These are phyloP conservation scores for Drosophila sordidula DNA, from an alignment of 2,888 invertebrate genomes.

Conservation along the genomic window DNA sequence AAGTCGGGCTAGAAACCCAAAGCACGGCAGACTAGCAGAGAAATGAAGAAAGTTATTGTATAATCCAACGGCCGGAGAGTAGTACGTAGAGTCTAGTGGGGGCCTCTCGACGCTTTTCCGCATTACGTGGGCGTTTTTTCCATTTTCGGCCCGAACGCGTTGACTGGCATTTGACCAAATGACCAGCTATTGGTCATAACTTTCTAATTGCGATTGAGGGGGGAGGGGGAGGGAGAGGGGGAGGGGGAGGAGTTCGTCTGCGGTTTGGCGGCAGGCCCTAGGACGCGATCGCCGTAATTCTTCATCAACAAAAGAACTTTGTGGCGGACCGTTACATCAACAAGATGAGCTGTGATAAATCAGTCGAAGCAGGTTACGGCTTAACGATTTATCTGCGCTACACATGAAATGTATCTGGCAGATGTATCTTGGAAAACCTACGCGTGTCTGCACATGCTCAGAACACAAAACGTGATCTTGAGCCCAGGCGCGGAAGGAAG, in stretches of 20 bases:
- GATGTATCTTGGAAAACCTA: conserved; percentile 71
- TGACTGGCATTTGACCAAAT: conserved; percentile 46
- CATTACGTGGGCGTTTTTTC: conserved; percentile 67
- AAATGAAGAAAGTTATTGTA: conserved; percentile 73
- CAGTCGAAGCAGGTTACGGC: conserved; percentile 78
- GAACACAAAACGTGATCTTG: conserved; percentile 59
- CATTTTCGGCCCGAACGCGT: conserved; percentile 5
- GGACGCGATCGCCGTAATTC: conserved; percentile 31
- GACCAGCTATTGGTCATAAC: conserved; percentile 58
- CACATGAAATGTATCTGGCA: conserved; percentile 76
- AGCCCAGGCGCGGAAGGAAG: conserved; percentile 67
- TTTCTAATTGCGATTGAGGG: conserved; percentile 62
- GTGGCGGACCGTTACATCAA: conserved; percentile 61
- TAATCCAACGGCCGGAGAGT: conserved; percentile 46
- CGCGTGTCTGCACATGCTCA: conserved; percentile 78
- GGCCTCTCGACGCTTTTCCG: conserved; percentile 64
- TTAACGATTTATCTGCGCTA: conserved; percentile 69
- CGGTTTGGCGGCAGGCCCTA: conserved; percentile 27
- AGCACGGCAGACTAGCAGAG: conserved; percentile 3
- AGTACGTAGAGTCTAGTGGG: conserved; percentile 5
- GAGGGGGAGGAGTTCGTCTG: conserved; percentile 14
- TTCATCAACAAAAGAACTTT: conserved; percentile 35
- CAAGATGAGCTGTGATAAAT: conserved; percentile 62
- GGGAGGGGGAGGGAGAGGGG: not conserved
- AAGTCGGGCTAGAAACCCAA: conserved; percentile 39